Conservation (phyloP, 2,113 vertebrate genomes). For the Caloenas nicobarica region DNA sequence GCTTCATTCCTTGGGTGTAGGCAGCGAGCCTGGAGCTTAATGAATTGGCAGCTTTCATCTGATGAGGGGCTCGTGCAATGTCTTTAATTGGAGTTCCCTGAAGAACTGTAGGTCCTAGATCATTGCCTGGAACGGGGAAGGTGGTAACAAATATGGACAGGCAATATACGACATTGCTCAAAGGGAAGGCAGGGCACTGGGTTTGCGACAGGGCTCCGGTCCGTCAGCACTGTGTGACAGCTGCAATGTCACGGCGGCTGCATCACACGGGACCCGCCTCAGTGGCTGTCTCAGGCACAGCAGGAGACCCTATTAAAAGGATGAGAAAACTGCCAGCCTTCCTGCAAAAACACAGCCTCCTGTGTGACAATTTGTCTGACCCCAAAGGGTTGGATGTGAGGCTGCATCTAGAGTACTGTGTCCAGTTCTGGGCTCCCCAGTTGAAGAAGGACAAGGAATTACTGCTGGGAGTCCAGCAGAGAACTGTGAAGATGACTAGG, state of each 20-base stretch:
- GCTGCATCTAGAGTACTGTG: too few relatives aligned
- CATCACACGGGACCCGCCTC: accelerated
- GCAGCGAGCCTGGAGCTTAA: neutral
- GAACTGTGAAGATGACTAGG: too few relatives aligned
- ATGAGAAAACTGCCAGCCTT: neutral
- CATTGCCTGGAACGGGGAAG: neutral
- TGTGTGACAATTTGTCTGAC: neutral
- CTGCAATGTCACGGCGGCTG: neutral
- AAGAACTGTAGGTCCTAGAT: neutral
- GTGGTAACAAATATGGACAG: neutral
- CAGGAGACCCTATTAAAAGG: neutral
- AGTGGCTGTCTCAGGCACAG: neutral
- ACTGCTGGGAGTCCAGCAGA: too few relatives aligned
- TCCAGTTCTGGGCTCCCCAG: too few relatives aligned
- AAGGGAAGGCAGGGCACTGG: neutral
- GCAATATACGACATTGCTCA: neutral
- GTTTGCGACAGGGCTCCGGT: neutral
- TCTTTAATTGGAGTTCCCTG: neutral
- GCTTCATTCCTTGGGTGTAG: neutral
- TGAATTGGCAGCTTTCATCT: neutral
- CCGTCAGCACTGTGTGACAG: neutral
- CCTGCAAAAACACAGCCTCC: neutral
- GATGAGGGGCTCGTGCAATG: neutral
- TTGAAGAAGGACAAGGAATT: too few relatives aligned
- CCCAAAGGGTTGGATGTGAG: neutral